These are phyloP conservation scores for Myrmecophaga tridactyla DNA, from an alignment of 2,113 vertebrate genomes.

Conservation along the genomic window DNA sequence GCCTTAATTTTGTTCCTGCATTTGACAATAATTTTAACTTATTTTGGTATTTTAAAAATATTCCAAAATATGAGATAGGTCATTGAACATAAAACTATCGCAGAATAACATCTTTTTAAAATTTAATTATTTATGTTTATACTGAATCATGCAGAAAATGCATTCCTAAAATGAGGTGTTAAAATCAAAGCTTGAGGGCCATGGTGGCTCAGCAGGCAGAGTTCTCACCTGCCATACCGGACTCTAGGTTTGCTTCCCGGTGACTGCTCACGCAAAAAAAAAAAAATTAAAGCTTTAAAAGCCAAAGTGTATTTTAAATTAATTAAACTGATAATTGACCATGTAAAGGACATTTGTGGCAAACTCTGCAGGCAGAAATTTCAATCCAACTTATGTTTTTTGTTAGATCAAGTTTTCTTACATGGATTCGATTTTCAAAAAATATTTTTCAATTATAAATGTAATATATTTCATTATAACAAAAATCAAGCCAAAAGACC, in stretches of 20 bases:
- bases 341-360: background rate
- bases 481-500: background rate
- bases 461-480: background rate
- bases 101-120: background rate
- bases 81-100: background rate
- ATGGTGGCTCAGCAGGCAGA: no score
- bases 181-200: no score
- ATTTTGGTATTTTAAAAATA: background rate
- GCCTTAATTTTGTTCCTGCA: background rate
- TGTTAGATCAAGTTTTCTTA: background rate
- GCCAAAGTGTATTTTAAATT: background rate
- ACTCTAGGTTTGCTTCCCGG: no score
- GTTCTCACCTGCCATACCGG: no score
- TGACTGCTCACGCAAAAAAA: no score
- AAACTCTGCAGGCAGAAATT: background rate
- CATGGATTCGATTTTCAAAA: background rate
- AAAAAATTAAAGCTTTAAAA: background rate
- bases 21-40: background rate
- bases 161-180: background rate
- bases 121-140: background rate
- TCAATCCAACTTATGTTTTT: background rate
- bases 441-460: background rate
- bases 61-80: background rate
- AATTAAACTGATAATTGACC: background rate
- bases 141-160: background rate